phyloP scores from a whole-genome alignment of 2,113 vertebrate genomes.

The Oryzias curvinotus region DNA sequence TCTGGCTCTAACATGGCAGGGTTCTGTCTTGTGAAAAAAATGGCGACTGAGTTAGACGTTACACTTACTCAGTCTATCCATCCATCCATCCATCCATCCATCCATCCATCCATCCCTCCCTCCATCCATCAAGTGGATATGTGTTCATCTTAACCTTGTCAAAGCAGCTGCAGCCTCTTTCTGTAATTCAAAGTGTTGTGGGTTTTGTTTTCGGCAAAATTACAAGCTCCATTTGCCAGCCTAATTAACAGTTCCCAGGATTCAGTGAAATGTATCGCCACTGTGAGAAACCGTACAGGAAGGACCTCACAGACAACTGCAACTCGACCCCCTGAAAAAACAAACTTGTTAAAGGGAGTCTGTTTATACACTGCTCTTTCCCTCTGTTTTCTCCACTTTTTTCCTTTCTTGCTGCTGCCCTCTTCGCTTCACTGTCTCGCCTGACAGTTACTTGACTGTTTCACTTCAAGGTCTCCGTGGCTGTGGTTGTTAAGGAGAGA shows the following conservation, averaged over 20 bases:
- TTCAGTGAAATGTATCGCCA: conserved; percentile 70
- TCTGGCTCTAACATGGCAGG: too few species aligned
- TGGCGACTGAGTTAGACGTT: too few species aligned
- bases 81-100: too few species aligned
- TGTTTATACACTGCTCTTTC: conserved; percentile 67
- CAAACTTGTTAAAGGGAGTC: conserved; percentile 71
- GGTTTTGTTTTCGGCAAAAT: conserved; percentile 71
- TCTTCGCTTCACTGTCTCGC: conserved; percentile 67
- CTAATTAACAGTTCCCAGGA: conserved; percentile 77
- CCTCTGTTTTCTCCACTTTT: conserved; percentile 23
- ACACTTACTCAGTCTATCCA: too few species aligned
- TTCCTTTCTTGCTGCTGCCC: conserved; percentile 23
- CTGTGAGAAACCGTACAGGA: conserved; percentile 73
- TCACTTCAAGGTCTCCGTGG: conserved; percentile 67
- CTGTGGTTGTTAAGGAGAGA: conserved; percentile 64
- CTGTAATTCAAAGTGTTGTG: conserved; percentile 68
- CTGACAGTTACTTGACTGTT: conserved; percentile 74
- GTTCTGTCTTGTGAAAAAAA: too few species aligned
- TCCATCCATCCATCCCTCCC: too few species aligned
- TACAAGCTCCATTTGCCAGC: conserved; percentile 77
- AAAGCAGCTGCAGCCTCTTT: conserved; percentile 54
- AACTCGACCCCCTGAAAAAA: conserved; percentile 75
- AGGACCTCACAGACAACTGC: conserved; percentile 70
- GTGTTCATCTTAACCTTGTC: conserved; percentile 8
- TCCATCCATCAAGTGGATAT: too few species aligned